Evolutionary conservation across 2,888 invertebrate genomes (phyloP), one percentile per base, ranked within the genome.

Genomic region (Acrobasis consociella): DNA sequence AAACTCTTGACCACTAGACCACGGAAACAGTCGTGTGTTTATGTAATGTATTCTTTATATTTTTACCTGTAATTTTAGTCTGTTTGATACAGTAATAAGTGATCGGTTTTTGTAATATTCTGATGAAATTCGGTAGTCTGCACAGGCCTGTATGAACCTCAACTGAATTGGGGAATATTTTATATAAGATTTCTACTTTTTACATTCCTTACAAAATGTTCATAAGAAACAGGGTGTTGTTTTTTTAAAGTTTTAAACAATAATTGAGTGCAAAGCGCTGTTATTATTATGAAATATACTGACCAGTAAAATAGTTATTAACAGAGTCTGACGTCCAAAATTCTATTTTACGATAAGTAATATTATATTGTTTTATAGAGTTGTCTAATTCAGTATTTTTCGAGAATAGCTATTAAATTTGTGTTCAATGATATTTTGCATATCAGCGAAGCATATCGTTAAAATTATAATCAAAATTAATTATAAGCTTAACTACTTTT

Each of bases 361-460:
- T 2, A 31, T 31, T 31, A 31, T 49, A 16, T 22, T 22, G 22
- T 50, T 51, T 58, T 13, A 13, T 49, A 22, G 15, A 51, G 42
- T 17, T 52, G 51, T 51, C 1, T 22, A 13, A 17, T 50, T 60
- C 46, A 46, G 52, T 60, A 60, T 52, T 42, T 38, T 1, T 51
- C 5, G 10, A 50, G 11, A 42, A 50, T 50, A 60, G 51, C 15
- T 31, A 53, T 56, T 56, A 38, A 55, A 63, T 46, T 58, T 63
- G 63, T 60, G 60, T 62, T 46, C 16, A 52, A 42, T 56, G 51
- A 56, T 60, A 56, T 62, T 55, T 49, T 55, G 51, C 64, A 68
- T 68, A 68, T 68, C 66, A 55, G 50, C 42, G 42, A 60, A 60
- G 59, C 65, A 67, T 67, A 67, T 65, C 67, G 61, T 58, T 58